phyloP scores from a whole-genome alignment of 1,140 invertebrate species.

The Stenopsyche tienmushanensis region DNA sequence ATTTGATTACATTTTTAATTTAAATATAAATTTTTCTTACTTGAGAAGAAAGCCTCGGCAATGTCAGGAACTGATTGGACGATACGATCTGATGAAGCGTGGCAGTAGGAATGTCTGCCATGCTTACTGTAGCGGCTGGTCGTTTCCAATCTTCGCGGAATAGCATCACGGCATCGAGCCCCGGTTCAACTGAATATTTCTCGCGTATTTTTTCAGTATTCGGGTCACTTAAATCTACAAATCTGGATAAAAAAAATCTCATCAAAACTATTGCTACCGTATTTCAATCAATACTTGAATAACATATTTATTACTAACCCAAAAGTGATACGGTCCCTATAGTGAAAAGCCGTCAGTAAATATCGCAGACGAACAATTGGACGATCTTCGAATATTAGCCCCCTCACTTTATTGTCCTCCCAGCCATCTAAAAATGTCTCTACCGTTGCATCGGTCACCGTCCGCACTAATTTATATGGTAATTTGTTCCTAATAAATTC shows the following conservation, averaged over 20 bases:
- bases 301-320: slow-evolving; percentile 63
- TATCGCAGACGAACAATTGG: slow-evolving; percentile 78
- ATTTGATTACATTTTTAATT: not conserved
- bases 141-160: slow-evolving; percentile 86
- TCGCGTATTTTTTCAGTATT: slow-evolving; percentile 63
- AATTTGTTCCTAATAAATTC: slow-evolving; percentile 85
- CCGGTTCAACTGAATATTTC: slow-evolving; percentile 72
- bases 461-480: slow-evolving; percentile 74
- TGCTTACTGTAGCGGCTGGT: slow-evolving; percentile 84
- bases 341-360: slow-evolving; percentile 84
- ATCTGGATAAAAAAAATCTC: slow-evolving; percentile 56
- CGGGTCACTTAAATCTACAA: slow-evolving; percentile 60
- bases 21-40: slow-evolving; percentile 48
- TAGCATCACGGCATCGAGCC: slow-evolving; percentile 82
- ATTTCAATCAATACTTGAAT: slow-evolving; percentile 9
- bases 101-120: slow-evolving; percentile 82
- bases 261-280: slow-evolving; percentile 20
- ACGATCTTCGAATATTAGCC: slow-evolving; percentile 81
- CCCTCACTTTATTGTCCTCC: slow-evolving; percentile 88
- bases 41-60: slow-evolving; percentile 91
- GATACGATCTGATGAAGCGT: slow-evolving; percentile 87
- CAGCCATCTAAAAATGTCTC: slow-evolving; percentile 83
- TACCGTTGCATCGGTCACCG: slow-evolving; percentile 71
- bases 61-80: slow-evolving; percentile 82
- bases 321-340: slow-evolving; percentile 82